Evolutionary conservation across 2,113 vertebrate genomes (phyloP).

Genomic region (Caracal caracal): DNA sequence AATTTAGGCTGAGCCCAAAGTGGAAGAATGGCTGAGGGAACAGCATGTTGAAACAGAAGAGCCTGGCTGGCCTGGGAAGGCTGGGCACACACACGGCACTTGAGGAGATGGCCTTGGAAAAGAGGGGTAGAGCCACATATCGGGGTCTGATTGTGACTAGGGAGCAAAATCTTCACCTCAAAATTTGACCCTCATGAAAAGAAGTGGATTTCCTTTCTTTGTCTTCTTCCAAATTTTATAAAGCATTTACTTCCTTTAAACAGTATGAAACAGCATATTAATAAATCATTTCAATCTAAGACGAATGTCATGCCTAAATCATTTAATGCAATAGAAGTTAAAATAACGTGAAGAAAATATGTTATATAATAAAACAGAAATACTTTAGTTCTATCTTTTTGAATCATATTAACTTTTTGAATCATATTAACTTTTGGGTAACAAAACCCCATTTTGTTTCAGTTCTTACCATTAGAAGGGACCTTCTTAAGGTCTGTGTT

Average conservation of each 20-base stretch:
- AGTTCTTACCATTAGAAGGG: background rate
- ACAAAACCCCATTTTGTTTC: background rate
- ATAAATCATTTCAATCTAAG: background rate
- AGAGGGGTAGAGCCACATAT: background rate
- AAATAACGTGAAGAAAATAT: background rate
- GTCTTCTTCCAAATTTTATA: background rate
- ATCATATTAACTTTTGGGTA: background rate
- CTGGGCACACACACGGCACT: background rate
- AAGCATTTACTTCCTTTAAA: background rate
- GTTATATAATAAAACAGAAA: background rate
- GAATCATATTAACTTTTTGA: slow-evolving; percentile 3
- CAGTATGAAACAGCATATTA: background rate
- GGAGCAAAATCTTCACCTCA: background rate
- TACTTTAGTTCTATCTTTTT: background rate
- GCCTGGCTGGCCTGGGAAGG: background rate
- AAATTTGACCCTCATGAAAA: background rate
- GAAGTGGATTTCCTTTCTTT: background rate
- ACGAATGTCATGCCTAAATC: background rate
- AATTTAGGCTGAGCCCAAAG: background rate
- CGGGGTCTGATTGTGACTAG: background rate
- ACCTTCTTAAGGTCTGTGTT: background rate
- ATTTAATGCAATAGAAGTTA: slow-evolving; percentile 23
- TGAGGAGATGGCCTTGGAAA: background rate
- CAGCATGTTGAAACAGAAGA: background rate
- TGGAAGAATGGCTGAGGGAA: background rate